Base-by-base conservation (phyloP, 2,888 invertebrate genomes). In the Agonopterix heracliana region DNA sequence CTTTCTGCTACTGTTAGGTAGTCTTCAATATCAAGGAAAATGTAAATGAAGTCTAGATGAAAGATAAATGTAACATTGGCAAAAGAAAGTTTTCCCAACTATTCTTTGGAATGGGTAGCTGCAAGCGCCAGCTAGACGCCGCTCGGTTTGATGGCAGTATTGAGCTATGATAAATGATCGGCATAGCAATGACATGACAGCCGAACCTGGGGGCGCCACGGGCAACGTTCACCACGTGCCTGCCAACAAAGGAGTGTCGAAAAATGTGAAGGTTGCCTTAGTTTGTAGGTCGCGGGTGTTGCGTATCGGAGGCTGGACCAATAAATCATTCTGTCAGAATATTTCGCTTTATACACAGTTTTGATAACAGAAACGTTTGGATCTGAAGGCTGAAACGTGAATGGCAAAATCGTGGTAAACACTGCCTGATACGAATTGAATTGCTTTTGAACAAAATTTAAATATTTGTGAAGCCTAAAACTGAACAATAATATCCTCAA, bases 251-350 rank as follows among this genome's bases (percentile, higher is more conserved):
- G 72, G 85, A 81, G 79, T 82, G 77, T 80, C 80, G 81, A 81
- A 84, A 85, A 84, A 84, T 84, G 78, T 75, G 84, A 82, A 86
- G 84, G 82, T 81, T 81, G 81, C 81, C 74, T 81, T 77, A 82
- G 81, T 85, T 85, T 85, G 84, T 87, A 86, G 87, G 87, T 86
- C 84, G 82, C 74, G 74, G 74, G 71, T 71, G 56, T 53, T 59
- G 68, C 71, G 74, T 76, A 77, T 80, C 76, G 74, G 78, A 74
- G 77, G 76, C 81, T 81, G 80, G 73, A 70, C 75, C 73, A 76
- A 88, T 88, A 76, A 86, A 88, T 88, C 87, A 87, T 79, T 63
- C 69, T 73, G 79, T 76, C 76, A 61, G 77, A 79, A 81, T 82
- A 80, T 81, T 77, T 72, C 66, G 65, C 70, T 76, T 67, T 71